Percentiles rank a stretch among this genome's conserved stretches.
Conservation (phyloP, 1,140 invertebrate species). For the Idris sp. region DNA sequence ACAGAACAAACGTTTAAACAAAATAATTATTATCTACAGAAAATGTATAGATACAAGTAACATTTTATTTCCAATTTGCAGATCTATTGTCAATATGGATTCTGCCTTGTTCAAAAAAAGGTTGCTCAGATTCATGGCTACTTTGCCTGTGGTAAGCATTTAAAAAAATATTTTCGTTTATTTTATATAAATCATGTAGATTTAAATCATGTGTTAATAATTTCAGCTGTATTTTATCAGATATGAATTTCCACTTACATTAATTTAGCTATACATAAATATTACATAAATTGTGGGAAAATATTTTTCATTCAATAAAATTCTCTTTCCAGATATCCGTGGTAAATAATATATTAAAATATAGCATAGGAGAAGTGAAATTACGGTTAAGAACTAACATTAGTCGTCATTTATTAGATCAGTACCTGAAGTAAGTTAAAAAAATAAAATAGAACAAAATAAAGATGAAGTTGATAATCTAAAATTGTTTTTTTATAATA, state of each 20-base stretch:
- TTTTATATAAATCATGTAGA: too few relatives aligned
- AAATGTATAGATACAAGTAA: too few relatives aligned
- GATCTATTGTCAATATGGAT: conserved; percentile 95
- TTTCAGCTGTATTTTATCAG: neutral
- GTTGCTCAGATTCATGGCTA: conserved; percentile 86
- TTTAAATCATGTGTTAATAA: too few relatives aligned
- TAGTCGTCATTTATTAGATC: conserved; percentile 90
- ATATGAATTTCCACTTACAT: too few relatives aligned
- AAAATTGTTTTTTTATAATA: neutral
- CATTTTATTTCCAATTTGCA: conserved; percentile 77
- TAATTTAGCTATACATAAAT: too few relatives aligned
- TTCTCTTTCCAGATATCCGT: conserved; percentile 86
- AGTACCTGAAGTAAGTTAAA: conserved; percentile 95
- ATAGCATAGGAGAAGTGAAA: conserved; percentile 95
- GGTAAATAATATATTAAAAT: conserved; percentile 95
- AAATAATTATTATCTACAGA: too few relatives aligned
- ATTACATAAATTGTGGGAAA: neutral
- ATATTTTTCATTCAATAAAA: neutral
- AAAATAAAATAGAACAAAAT: too few relatives aligned
- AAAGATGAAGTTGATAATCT: too few relatives aligned
- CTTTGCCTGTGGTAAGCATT: conserved; percentile 86
- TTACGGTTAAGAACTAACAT: conserved; percentile 93
- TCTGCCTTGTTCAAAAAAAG: conserved; percentile 85
- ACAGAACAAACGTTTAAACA: too few relatives aligned
- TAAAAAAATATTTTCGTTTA: too few relatives aligned